A percentile compares a stretch with the other conserved stretches of the same genome.
phyloP scores from a whole-genome alignment of 2,113 vertebrate genomes.

The Nycticebus coucang region DNA sequence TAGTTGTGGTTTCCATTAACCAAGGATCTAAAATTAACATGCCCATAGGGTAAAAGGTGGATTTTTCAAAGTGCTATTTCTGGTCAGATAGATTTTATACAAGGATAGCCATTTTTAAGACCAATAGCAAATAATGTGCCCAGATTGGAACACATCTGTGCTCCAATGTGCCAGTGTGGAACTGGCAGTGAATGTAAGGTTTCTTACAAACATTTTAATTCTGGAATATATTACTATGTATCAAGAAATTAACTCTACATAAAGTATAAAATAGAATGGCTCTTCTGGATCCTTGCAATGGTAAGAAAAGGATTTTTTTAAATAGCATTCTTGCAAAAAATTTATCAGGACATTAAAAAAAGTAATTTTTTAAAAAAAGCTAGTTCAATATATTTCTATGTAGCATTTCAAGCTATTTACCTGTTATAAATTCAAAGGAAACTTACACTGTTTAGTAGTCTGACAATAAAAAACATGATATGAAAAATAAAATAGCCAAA shows the following conservation, averaged over 20 bases:
- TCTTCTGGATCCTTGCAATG: background rate
- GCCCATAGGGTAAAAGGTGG: background rate
- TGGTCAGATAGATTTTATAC: background rate
- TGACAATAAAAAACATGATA: slow-evolving; percentile 49
- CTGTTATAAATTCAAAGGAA: slow-evolving; percentile 18
- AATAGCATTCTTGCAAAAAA: background rate
- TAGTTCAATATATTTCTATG: background rate
- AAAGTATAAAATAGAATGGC: background rate
- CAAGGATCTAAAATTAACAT: background rate
- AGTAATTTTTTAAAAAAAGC: background rate
- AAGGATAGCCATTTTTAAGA: background rate
- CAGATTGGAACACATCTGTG: no score
- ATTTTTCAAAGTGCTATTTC: slow-evolving; percentile 4
- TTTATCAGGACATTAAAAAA: background rate
- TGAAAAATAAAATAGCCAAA: slow-evolving; percentile 41
- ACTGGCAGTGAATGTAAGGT: background rate
- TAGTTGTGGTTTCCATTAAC: slow-evolving; percentile 1
- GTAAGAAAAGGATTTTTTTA: background rate
- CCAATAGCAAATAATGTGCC: slow-evolving; percentile 21
- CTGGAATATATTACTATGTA: background rate
- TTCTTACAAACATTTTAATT: slow-evolving; percentile 2
- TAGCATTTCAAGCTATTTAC: slow-evolving; percentile 34
- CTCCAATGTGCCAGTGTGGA: no score
- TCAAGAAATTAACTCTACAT: slow-evolving; percentile 45
- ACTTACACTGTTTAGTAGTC: slow-evolving; percentile 1